Base-by-base conservation (phyloP, 2,888 invertebrate genomes). In the Coenonympha arcania region DNA sequence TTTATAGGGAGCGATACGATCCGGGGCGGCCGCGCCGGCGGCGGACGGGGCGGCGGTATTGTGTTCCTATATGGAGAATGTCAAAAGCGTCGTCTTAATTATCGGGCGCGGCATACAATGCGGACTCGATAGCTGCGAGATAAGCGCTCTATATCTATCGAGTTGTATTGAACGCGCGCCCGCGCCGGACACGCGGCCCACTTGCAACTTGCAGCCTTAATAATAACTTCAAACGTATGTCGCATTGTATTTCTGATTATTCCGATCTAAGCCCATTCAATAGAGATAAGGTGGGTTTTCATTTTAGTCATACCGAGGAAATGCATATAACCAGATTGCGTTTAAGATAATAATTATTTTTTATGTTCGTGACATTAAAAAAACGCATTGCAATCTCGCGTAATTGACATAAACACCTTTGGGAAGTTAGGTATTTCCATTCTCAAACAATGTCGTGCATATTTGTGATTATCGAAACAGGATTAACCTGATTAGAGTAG, bases 1-100 rank as follows among this genome's bases (percentile, higher is more conserved):
- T 83, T 81, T 81, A 78, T 79, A 71, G 72, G 74, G 68, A 71
- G 75, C 79, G 83, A 84, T 83, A 78, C 70, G 79, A 84, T 85
- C 83, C 80, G 73, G 73, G 67, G 71, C 69, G 67, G 20, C 33
- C 64, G 57, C 65, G 67, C 51, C 65, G 64, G 71, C 30, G 19
- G 19, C 36, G 45, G 37, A 36, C 45, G 36, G 26, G 68, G 83
- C 76, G 79, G 84, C 84, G 80, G 74, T 84, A 85, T 86, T 86
- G 85, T 86, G 78, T 82, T 84, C 85, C 79, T 85, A 84, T 86
- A 86, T 81, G 85, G 86, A 76, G 82, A 85, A 83, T 84, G 85
- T 86, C 86, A 86, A 85, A 86, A 85, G 75, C 82, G 80, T 85
- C 83, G 85, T 85, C 86, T 86, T 86, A 85, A 85, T 86, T 85